phyloP scores from a whole-genome alignment of 2,113 vertebrate genomes.

The Grammomys surdaster region DNA sequence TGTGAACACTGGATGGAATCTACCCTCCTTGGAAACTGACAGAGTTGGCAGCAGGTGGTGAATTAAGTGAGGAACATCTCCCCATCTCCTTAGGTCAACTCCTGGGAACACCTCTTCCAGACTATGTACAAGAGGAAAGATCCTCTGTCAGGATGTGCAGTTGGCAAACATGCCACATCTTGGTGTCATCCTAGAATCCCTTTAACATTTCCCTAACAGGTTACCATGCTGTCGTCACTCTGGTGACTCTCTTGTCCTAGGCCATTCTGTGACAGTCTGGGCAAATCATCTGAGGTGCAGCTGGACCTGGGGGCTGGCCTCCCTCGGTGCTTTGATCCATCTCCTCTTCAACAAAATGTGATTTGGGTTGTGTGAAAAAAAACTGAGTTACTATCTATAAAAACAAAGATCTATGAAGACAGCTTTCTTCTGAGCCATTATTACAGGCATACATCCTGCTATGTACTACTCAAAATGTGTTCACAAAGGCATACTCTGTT shows the following conservation, averaged over 20 bases:
- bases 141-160: neutral
- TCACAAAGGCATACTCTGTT: neutral
- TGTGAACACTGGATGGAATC: neutral
- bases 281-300: neutral
- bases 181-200: neutral
- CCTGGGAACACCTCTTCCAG: neutral
- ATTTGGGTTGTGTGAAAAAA: constrained; percentile 9
- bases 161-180: neutral
- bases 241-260: neutral
- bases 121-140: neutral
- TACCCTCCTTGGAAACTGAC: neutral
- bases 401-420: constrained; percentile 5
- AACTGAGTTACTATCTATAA: neutral
- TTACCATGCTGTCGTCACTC: neutral
- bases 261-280: neutral
- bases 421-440: neutral
- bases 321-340: neutral
- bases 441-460: neutral
- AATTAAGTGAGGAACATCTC: neutral
- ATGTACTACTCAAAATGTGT: neutral
- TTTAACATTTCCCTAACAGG: neutral
- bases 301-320: neutral
- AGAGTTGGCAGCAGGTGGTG: neutral
- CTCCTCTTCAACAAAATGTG: constrained; percentile 7
- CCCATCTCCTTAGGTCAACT: neutral